Evolutionary conservation across 2,888 invertebrate genomes (phyloP), one percentile per base, ranked within the genome.

Genomic region (Taphrorychus bicolor): DNA sequence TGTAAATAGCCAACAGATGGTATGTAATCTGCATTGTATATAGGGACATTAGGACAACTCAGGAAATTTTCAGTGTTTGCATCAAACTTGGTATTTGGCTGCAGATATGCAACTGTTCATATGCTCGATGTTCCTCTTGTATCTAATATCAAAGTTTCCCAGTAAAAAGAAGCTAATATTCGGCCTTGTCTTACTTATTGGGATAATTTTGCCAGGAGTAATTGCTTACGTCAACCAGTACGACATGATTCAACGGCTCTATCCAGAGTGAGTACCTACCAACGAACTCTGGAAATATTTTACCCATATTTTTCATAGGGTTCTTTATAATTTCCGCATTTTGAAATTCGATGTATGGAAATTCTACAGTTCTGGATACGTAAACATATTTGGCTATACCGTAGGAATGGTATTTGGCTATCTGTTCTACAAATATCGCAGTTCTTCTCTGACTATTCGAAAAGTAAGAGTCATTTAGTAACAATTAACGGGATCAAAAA

Each of bases 1-100:
- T 75, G 83, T 90, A 9, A 85, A 87, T 54, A 87, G 87, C 2
- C 88, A 89, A 71, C 80, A 86, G 74, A 76, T 89, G 82, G 89
- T 89, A 79, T 9, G 2, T 24, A 9, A 7, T 32, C 3, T 32
- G 7, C 32, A 9, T 32, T 7, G 3, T 11, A 11, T n/a, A n/a
- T n/a, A 51, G 19, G 7, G 5, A 51, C n/a, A 21, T 51, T 51
- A 11, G 9, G 7, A 7, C 51, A 51, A 7, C 19, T 18, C 16
- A 5, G 16, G 19, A 45, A 51, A 18, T 51, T 51, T 16, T 9
- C 23, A 80, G 79, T 79, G 80, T 66, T 57, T 80, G 45, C 76
- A 76, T 60, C 80, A 80, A 70, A 75, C 77, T 1, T 80, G 81
- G 81, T 81, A 79, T 69, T 69, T 80, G 23, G 78, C 79, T 19